A percentile compares a stretch with the other conserved stretches of the same genome.
Evolutionary conservation across 1,140 invertebrate species (phyloP).

Genomic region (Bombus sibiricus): DNA sequence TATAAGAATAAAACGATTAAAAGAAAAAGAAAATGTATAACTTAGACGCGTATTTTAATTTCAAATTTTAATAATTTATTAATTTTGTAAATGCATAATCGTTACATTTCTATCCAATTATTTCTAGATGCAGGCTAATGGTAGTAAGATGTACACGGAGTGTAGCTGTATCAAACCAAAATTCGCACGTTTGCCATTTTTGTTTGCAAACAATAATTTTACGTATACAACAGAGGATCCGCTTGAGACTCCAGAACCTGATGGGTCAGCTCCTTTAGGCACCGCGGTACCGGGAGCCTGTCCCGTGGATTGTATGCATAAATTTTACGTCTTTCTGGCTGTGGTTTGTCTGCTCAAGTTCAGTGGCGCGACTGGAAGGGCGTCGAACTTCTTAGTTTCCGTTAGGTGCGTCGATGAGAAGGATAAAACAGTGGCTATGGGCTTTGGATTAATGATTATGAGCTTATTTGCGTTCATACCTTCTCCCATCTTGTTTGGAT

Average conservation of each 20-base stretch:
- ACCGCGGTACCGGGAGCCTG: slow-evolving; percentile 85
- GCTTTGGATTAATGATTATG: slow-evolving; percentile 86
- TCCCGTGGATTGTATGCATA: slow-evolving; percentile 85
- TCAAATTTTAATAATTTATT: background rate
- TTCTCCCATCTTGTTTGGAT: slow-evolving; percentile 89
- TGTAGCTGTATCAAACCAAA: slow-evolving; percentile 83
- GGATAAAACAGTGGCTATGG: slow-evolving; percentile 89
- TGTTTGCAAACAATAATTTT: slow-evolving; percentile 54
- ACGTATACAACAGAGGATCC: slow-evolving; percentile 53
- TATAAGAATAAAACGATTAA: background rate
- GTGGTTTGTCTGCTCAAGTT: slow-evolving; percentile 88
- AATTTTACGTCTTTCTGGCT: slow-evolving; percentile 87
- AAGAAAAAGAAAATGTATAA: no score
- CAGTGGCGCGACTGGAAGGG: slow-evolving; percentile 86
- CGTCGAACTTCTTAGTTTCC: slow-evolving; percentile 87
- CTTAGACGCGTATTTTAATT: background rate
- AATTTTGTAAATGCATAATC: background rate
- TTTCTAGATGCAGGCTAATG: slow-evolving; percentile 45
- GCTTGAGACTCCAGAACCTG: slow-evolving; percentile 40
- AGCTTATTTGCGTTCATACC: slow-evolving; percentile 88
- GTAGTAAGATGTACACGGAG: slow-evolving; percentile 80
- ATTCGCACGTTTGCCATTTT: slow-evolving; percentile 58
- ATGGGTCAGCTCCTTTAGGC: slow-evolving; percentile 69
- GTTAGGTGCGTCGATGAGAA: slow-evolving; percentile 88
- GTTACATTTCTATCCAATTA: background rate